Conservation (phyloP, 2,797 vertebrate genomes). For the Oreortyx pictus region DNA sequence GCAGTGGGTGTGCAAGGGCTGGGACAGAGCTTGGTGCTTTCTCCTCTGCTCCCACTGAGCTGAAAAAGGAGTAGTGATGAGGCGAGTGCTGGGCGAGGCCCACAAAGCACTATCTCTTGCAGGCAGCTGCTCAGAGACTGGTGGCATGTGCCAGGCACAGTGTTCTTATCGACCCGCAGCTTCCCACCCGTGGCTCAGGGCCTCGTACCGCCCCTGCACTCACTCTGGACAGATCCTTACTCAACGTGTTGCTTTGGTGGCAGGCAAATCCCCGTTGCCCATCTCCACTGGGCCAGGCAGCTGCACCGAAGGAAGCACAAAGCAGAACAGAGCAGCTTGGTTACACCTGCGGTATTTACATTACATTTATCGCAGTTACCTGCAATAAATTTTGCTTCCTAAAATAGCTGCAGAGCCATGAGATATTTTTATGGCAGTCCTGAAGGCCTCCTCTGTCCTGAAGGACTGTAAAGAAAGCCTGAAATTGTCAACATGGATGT, state of each 20-base stretch:
- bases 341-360: neutral
- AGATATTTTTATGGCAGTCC: constrained; percentile 18
- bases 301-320: fast-evolving
- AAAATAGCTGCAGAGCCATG: constrained; percentile 23
- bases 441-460: neutral
- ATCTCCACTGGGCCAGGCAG: neutral
- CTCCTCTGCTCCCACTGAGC: fast-evolving
- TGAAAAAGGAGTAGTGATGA: neutral
- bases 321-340: neutral
- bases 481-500: neutral
- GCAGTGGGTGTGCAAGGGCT: neutral
- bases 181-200: neutral
- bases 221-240: neutral
- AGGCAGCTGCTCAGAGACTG: constrained; percentile 15
- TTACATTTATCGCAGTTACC: neutral
- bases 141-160: neutral
- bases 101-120: neutral
- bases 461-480: neutral
- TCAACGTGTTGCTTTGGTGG: neutral
- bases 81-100: neutral
- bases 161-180: neutral
- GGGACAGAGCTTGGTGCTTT: neutral
- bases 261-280: neutral
- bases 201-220: fast-evolving
- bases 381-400: constrained; percentile 36